phyloP scores from a whole-genome alignment of 2,113 vertebrate genomes.

The Nettapus auritus region DNA sequence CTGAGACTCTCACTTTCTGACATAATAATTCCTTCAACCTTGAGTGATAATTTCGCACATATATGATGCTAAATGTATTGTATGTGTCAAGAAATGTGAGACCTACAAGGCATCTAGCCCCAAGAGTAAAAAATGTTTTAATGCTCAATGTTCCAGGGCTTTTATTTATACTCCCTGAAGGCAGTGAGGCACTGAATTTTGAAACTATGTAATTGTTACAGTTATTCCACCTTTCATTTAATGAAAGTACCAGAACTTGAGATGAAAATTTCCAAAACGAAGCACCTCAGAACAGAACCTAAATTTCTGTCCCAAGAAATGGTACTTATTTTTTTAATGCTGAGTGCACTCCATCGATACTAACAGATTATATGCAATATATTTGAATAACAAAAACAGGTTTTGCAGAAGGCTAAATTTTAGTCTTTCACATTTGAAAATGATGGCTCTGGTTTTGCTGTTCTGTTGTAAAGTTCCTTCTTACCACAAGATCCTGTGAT shows the following conservation, averaged over 20 bases:
- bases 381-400: not conserved
- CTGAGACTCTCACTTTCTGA: not conserved
- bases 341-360: not conserved
- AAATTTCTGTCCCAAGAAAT: not conserved
- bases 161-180: conserved; percentile 9
- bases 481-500: not conserved
- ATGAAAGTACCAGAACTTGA: not conserved
- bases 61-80: not conserved
- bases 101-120: not conserved
- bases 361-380: not conserved
- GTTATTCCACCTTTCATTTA: not conserved
- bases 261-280: not conserved
- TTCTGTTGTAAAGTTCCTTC: not conserved
- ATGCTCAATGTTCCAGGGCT: not conserved
- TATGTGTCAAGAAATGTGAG: not conserved
- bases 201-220: not conserved
- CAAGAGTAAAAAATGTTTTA: not conserved
- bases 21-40: not conserved
- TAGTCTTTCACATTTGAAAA: not conserved
- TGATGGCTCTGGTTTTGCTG: not conserved
- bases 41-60: not conserved
- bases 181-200: not conserved
- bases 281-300: not conserved
- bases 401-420: not conserved
- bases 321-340: not conserved